A percentile compares a stretch with the other conserved stretches of the same genome.
Evolutionary conservation across 37 sponge, comb jelly and placozoan species (phyloP).

Genomic region (Geodia barretti): DNA sequence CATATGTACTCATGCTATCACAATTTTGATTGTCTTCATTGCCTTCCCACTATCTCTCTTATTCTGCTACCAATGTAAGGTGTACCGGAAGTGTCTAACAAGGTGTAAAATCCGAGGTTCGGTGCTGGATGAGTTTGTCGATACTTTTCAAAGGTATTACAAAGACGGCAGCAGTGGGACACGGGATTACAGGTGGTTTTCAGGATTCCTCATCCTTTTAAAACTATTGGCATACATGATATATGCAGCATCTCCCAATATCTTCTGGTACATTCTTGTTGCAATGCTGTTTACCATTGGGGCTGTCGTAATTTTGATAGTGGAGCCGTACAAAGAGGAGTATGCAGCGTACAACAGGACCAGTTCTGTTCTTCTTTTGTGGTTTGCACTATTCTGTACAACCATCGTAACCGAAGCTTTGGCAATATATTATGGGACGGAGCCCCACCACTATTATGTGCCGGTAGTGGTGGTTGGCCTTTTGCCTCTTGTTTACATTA

Average conservation of each 20-base stretch:
- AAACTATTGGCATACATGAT: neutral
- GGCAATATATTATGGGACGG: too few relatives aligned
- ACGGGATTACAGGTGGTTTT: conserved; percentile 42
- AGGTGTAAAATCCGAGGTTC: neutral
- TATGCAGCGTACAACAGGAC: neutral
- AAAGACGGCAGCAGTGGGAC: conserved; percentile 50
- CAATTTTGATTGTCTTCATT: conserved; percentile 9
- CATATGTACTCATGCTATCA: conserved; percentile 28
- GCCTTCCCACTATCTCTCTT: conserved; percentile 41
- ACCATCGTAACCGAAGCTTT: too few relatives aligned
- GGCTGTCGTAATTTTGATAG: neutral
- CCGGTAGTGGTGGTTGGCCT: too few relatives aligned
- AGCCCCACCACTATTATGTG: too few relatives aligned
- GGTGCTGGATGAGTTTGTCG: conserved; percentile 26
- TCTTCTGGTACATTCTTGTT: too few relatives aligned
- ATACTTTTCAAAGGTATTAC: conserved; percentile 59
- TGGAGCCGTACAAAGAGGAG: neutral
- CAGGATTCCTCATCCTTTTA: conserved; percentile 50
- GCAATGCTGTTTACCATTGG: too few relatives aligned
- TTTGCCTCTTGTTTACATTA: too few relatives aligned
- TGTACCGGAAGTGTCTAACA: neutral
- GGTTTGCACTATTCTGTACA: neutral
- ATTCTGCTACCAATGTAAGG: neutral
- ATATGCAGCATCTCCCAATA: too few relatives aligned
- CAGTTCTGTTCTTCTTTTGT: neutral